A percentile compares a stretch with the other conserved stretches of the same genome.
phyloP scores from a whole-genome alignment of 2,113 vertebrate species.

The Clarias gariepinus region DNA sequence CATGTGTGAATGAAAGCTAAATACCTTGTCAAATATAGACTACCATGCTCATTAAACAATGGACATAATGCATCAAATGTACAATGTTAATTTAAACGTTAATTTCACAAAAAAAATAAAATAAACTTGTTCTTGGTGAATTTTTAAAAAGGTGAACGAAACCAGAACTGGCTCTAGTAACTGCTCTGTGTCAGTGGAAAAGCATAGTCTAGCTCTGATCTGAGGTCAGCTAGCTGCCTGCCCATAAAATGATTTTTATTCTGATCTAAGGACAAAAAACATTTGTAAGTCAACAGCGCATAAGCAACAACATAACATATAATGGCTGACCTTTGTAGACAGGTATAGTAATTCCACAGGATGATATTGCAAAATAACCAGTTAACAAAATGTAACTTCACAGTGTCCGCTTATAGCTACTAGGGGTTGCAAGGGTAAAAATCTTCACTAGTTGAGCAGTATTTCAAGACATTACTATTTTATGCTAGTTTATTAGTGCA shows the following conservation, averaged over 20 bases:
- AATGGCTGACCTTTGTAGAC: background rate
- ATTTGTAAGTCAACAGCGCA: background rate
- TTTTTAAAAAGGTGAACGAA: background rate
- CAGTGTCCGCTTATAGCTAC: constrained; percentile 6
- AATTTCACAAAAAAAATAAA: background rate
- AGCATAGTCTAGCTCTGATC: background rate
- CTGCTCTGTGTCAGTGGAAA: constrained; percentile 18
- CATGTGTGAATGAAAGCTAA: background rate
- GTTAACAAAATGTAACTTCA: constrained; percentile 6
- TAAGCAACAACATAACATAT: background rate
- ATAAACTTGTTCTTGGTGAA: background rate
- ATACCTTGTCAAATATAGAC: background rate
- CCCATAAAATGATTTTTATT: background rate
- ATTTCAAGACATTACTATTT: background rate
- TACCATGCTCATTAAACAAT: background rate
- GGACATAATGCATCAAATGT: background rate
- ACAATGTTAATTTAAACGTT: background rate
- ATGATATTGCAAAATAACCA: background rate
- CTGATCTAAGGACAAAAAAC: background rate
- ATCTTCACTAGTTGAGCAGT: background rate
- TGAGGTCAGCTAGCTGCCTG: background rate
- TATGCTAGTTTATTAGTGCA: background rate
- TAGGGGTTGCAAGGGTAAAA: background rate
- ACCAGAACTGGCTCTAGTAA: background rate
- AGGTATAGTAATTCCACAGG: background rate